Evolutionary conservation across 2,888 invertebrate genomes (phyloP).

Genomic region (Cephonodes hylas): DNA sequence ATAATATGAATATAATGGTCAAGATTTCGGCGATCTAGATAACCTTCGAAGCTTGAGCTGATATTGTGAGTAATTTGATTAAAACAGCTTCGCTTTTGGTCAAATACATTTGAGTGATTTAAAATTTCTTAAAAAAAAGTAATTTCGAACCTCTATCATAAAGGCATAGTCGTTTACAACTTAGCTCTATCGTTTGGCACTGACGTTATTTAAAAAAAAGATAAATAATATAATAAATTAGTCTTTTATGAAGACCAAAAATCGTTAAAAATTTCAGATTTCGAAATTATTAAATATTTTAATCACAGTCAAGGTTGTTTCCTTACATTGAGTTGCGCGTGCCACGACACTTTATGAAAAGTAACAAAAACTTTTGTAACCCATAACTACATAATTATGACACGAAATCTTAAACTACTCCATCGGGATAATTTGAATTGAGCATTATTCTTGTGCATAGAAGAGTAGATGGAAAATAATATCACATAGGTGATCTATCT

Average conservation of each 20-base stretch:
- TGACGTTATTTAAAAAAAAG: constrained; percentile 64
- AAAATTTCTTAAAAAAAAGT: constrained; percentile 39
- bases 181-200: constrained; percentile 80
- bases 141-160: constrained; percentile 68
- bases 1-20: constrained; percentile 64
- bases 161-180: constrained; percentile 73
- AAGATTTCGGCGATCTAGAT: constrained; percentile 79
- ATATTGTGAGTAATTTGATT: constrained; percentile 4
- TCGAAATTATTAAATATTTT: constrained; percentile 63
- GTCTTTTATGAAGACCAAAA: constrained; percentile 58
- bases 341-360: constrained; percentile 69
- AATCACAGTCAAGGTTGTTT: constrained; percentile 77
- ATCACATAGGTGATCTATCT: constrained; percentile 64
- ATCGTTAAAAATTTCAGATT: constrained; percentile 54
- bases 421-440: constrained; percentile 78
- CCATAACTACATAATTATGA: constrained; percentile 72
- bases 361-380: constrained; percentile 56
- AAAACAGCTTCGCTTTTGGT: constrained; percentile 64
- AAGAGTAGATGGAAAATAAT: constrained; percentile 68
- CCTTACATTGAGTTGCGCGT: constrained; percentile 61
- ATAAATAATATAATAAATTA: constrained; percentile 63
- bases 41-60: constrained; percentile 64
- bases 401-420: constrained; percentile 79
- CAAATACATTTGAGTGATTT: constrained; percentile 22
- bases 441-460: constrained; percentile 78